Percentiles rank a stretch among this genome's conserved stretches.
Evolutionary conservation across 92 coral and sea anemone species (phyloP).

Genomic region (Plumapathes pennacea): DNA sequence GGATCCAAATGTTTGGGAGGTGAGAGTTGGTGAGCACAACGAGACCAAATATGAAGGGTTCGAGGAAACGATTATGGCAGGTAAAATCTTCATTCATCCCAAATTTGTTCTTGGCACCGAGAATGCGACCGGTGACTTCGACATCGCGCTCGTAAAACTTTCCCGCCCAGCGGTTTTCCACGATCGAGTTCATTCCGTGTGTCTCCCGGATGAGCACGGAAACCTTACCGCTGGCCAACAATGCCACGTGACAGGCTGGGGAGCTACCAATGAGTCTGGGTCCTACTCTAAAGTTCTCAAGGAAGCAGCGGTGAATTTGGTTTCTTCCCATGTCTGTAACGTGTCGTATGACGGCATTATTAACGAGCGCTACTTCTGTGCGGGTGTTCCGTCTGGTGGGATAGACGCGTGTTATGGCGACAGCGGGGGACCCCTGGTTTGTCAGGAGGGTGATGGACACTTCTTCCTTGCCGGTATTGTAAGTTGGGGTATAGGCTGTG

Average conservation of each 20-base stretch:
- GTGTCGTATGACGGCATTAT: conserved; percentile 57
- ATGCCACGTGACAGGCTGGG: conserved; percentile 77
- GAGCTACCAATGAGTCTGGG: conserved; percentile 17
- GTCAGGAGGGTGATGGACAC: conserved; percentile 58
- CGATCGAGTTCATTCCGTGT: conserved; percentile 57
- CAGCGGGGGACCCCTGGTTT: conserved; percentile 75
- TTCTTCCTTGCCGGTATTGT: conserved; percentile 66
- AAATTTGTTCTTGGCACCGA: conserved; percentile 3
- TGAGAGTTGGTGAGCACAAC: conserved; percentile 70
- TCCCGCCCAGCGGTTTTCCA: conserved; percentile 50
- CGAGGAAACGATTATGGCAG: conserved; percentile 52
- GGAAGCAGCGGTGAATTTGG: conserved; percentile 62
- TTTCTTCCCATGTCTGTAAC: conserved; percentile 51
- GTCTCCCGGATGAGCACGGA: conserved; percentile 58
- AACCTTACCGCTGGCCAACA: conserved; percentile 23
- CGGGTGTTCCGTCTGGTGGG: conserved; percentile 45
- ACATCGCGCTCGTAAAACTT: conserved; percentile 57
- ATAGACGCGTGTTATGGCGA: conserved; percentile 67
- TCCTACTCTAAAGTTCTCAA: conserved; percentile 43
- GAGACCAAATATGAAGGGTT: conserved; percentile 41
- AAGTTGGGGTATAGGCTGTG: conserved; percentile 63
- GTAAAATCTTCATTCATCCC: conserved; percentile 46
- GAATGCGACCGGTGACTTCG: conserved; percentile 39
- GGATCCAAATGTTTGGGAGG: conserved; percentile 44
- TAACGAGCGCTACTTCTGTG: conserved; percentile 52